phyloP scores from a whole-genome alignment of 2,797 vertebrate species.

The Catamblyrhynchus diadema region DNA sequence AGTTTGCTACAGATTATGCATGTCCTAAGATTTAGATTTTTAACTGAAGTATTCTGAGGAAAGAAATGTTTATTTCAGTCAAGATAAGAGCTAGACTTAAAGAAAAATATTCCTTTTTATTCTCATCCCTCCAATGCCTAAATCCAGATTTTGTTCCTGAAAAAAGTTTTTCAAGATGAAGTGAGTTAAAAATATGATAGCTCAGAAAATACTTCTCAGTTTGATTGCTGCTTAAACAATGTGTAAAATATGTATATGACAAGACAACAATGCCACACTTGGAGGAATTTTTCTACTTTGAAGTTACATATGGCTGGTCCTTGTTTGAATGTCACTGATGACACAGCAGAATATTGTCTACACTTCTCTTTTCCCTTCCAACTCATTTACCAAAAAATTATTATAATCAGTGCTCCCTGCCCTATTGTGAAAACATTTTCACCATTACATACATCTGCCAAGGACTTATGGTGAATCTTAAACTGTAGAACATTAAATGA shows the following conservation, averaged over 20 bases:
- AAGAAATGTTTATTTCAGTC: not conserved
- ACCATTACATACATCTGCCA: not conserved
- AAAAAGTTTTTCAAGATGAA: not conserved
- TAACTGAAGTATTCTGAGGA: not conserved
- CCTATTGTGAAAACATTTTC: not conserved
- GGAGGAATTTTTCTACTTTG: not conserved
- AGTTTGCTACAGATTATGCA: not conserved
- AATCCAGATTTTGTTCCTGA: not conserved
- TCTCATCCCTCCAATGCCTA: not conserved
- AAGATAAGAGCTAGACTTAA: not conserved
- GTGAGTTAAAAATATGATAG: not conserved
- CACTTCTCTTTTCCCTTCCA: not conserved
- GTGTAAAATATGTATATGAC: not conserved
- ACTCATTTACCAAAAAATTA: not conserved
- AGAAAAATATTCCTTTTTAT: not conserved
- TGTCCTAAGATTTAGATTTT: not conserved
- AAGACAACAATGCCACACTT: not conserved
- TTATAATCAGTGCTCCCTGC: not conserved
- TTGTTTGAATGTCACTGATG: not conserved
- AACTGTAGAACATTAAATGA: not conserved
- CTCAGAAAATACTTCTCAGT: not conserved
- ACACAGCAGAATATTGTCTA: not conserved
- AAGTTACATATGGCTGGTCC: not conserved
- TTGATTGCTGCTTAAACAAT: not conserved
- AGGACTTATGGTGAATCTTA: not conserved